A percentile compares a stretch with the other conserved stretches of the same genome.
These are phyloP conservation scores for Drosophila niveifrons DNA, from an alignment of 2,888 invertebrate species.

Conservation along the genomic window DNA sequence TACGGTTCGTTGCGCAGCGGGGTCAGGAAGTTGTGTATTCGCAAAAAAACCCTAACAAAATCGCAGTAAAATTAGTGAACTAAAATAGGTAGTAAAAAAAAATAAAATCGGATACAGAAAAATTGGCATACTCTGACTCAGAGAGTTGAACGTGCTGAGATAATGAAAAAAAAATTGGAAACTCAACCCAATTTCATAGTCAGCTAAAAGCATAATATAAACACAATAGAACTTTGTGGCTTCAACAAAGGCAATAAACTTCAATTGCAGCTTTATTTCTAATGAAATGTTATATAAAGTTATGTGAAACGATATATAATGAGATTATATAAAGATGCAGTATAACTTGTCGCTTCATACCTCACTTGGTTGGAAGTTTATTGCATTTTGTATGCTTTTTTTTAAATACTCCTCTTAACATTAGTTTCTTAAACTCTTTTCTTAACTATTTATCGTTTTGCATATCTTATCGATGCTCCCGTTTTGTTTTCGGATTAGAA, in stretches of 20 bases:
- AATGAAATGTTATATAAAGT: background rate
- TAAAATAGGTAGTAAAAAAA: constrained; percentile 28
- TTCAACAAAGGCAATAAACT: background rate
- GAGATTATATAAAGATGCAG: background rate
- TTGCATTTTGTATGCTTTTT: too few species aligned
- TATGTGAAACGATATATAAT: background rate
- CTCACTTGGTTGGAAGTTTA: too few species aligned
- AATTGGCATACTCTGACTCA: constrained; percentile 25
- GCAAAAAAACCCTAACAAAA: constrained; percentile 43
- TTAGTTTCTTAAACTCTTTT: too few species aligned
- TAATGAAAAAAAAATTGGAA: constrained; percentile 24
- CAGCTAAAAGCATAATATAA: background rate
- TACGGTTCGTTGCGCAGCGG: constrained; percentile 72
- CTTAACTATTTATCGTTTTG: too few species aligned
- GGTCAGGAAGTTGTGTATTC: constrained; percentile 64
- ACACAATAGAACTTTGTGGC: constrained; percentile 8
- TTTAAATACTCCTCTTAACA: too few species aligned
- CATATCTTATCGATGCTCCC: background rate
- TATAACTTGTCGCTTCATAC: too few species aligned
- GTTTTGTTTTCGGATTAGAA: background rate
- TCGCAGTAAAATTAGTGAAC: constrained; percentile 55
- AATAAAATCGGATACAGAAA: constrained; percentile 8
- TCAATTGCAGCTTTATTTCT: background rate
- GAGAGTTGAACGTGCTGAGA: constrained; percentile 46
- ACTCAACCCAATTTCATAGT: constrained; percentile 22